Base-by-base conservation (phyloP, 2,113 vertebrate species). In the Chamaetylas fuelleborni region DNA sequence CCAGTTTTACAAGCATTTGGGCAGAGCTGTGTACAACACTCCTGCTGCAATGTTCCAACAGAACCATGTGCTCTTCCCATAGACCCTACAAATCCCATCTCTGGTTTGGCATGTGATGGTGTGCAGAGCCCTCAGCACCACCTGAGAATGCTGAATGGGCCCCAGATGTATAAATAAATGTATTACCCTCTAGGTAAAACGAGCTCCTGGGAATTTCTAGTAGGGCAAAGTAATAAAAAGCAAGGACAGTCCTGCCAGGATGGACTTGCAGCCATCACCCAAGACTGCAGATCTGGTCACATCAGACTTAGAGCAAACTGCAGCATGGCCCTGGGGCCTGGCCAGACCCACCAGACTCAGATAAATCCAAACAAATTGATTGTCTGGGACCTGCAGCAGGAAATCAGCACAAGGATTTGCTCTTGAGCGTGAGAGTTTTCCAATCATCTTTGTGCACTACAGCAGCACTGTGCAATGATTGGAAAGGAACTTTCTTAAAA, bases 1-100 rank as follows among this genome's bases (percentile, higher is more conserved):
- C 13, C 12, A 11, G 28, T 22, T 77, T 23, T 77, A 18, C 23
- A 74, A 11, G 38, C 8, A 28, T 3, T 29, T 28, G 31, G 42
- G 38, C 19, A 77, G 73, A 65, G 31, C 45, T 61, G 24, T 3
- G 25, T 19, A 2, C 48, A 53, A 0, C 48, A 18, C 25, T 19
- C 47, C 47, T 8, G 34, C 29, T 76, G 20, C 5, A 16, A 14
- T 3, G 14, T 43, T 50, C 69, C 43, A 60, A 19, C 34, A 54
- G 13, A 36, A 2, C 19, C 4, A 0, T 1, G 26, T 16, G 14
- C 26, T 65, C 20, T 50, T 60, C 20, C 70, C 42, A 38, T 0
- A 22, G 18, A 23, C 14, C 2, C 23, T 4, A 22, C 23, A 70
- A 61, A 90, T 17, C 19, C 22, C 28, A 29, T 0, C 13, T 9